These are phyloP conservation scores for Mnemiopsis leidyi DNA, from an alignment of 37 sponge, comb jelly and placozoan species.

Conservation along the genomic window DNA sequence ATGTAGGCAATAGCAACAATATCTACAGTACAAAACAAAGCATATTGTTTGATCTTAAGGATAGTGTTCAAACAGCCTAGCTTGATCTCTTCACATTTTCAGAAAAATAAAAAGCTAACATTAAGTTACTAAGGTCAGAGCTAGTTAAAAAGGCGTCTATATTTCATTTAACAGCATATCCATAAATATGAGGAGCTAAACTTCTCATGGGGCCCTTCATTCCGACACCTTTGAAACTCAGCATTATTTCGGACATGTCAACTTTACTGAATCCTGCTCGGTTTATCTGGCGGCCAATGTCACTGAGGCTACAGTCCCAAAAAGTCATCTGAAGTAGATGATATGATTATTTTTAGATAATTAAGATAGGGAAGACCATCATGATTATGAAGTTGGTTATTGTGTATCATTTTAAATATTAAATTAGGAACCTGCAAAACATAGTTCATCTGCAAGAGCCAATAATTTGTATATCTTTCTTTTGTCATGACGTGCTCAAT, in stretches of 20 bases:
- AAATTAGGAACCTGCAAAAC: background rate
- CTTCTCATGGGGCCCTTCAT: background rate
- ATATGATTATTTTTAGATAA: too few species aligned
- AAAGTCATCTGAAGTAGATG: background rate
- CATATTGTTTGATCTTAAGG: too few species aligned
- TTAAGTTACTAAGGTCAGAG: too few species aligned
- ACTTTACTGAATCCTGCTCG: background rate
- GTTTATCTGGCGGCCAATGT: background rate
- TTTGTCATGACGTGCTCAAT: background rate
- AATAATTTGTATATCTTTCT: background rate
- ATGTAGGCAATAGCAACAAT: too few species aligned
- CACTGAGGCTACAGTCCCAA: background rate
- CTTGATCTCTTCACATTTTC: too few species aligned
- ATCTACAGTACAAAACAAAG: too few species aligned
- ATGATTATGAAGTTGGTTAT: too few species aligned
- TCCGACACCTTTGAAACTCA: background rate
- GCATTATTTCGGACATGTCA: background rate
- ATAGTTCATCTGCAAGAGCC: slow-evolving; percentile 23
- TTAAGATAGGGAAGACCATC: too few species aligned
- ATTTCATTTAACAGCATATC: background rate
- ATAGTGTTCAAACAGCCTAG: too few species aligned
- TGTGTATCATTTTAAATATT: too few species aligned
- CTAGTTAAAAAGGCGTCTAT: too few species aligned
- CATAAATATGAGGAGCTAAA: slow-evolving; percentile 6
- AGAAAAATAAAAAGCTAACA: too few species aligned